Evolutionary conservation across 2,888 invertebrate genomes (phyloP).

Genomic region (Leuctra nigra): DNA sequence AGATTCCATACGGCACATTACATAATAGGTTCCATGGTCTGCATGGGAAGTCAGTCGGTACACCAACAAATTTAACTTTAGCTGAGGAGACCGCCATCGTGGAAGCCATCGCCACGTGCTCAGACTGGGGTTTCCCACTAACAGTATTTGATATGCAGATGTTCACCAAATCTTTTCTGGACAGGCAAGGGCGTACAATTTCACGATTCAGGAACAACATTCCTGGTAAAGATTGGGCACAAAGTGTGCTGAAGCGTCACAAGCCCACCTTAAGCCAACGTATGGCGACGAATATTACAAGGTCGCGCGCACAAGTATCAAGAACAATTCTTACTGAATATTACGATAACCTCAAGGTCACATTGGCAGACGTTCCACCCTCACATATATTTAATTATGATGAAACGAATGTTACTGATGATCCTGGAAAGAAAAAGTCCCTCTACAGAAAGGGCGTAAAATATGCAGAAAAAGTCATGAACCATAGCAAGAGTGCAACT

Average conservation of each 20-base stretch:
- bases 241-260: neutral
- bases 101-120: neutral
- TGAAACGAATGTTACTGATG: constrained; percentile 12
- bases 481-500: constrained; percentile 29
- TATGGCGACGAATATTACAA: neutral
- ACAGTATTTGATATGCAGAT: constrained; percentile 4
- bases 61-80: constrained; percentile 1
- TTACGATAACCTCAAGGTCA: neutral
- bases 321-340: neutral
- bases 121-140: constrained; percentile 2
- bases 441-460: constrained; percentile 29
- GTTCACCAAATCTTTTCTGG: constrained; percentile 3
- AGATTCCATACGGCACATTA: constrained; percentile 23
- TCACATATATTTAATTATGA: constrained; percentile 13
- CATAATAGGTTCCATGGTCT: constrained; percentile 15
- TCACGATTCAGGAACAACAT: neutral
- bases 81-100: constrained; percentile 1
- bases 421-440: constrained; percentile 28
- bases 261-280: neutral
- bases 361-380: constrained; percentile 3
- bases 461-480: constrained; percentile 30
- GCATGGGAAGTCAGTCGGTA: neutral
- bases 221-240: constrained; percentile 11
- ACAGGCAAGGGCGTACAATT: neutral
- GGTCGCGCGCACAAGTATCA: neutral